Evolutionary conservation across 1,140 invertebrate species (phyloP).

Genomic region (Macrobrachium rosenbergii): DNA sequence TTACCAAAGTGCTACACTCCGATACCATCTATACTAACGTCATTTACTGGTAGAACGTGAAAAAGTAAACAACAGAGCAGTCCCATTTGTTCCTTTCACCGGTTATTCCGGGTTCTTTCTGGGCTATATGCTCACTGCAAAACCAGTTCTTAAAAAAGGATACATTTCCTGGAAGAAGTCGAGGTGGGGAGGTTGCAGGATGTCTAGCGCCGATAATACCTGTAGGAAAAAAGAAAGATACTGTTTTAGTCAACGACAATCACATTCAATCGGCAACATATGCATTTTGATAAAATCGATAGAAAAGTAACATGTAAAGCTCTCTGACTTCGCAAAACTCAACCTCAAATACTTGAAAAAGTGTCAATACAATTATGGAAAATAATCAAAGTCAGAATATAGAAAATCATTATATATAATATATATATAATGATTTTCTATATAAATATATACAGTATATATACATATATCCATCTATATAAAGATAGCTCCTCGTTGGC

Average conservation of each 20-base stretch:
- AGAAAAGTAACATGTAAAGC: no score
- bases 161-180: slow-evolving; percentile 99
- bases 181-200: slow-evolving; percentile 95
- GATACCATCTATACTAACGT: no score
- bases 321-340: no score
- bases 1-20: no score
- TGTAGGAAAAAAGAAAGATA: slow-evolving; percentile 72
- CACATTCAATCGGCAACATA: background rate
- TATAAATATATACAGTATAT: background rate
- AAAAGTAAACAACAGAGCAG: background rate
- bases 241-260: background rate
- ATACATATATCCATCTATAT: background rate
- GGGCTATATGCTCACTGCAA: background rate
- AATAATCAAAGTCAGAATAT: no score
- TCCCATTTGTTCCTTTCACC: background rate
- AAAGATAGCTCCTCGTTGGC: no score
- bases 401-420: background rate
- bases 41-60: no score
- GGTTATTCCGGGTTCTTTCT: background rate
- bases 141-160: slow-evolving; percentile 78
- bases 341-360: no score
- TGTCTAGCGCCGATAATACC: slow-evolving; percentile 95
- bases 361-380: no score
- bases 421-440: no score
- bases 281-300: no score